A percentile compares a stretch with the other conserved stretches of the same genome.
Conservation (phyloP, 2,113 vertebrate species). For the Aspiorhynchus laticeps region DNA sequence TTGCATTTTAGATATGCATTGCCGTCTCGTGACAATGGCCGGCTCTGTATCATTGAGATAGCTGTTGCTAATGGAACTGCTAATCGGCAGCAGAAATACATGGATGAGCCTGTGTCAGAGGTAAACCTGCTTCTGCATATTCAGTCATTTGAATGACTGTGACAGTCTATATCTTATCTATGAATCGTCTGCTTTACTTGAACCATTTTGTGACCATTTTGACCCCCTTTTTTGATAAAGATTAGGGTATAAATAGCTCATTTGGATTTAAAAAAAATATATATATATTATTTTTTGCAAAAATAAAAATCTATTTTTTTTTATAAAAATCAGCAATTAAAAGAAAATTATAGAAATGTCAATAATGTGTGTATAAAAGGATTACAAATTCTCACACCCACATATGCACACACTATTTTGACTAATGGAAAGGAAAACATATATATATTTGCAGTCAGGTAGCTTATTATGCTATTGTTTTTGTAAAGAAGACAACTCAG, state of each 20-base stretch:
- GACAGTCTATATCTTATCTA: not conserved
- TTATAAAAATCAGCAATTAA: too few relatives aligned
- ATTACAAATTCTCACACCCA: not conserved
- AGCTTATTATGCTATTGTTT: not conserved
- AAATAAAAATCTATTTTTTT: too few relatives aligned
- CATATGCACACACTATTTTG: too few relatives aligned
- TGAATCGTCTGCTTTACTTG: not conserved
- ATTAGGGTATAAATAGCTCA: not conserved
- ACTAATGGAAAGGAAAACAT: not conserved
- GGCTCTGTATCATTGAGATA: slow-evolving; percentile 83
- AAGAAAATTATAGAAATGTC: too few relatives aligned
- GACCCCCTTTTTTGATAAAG: not conserved
- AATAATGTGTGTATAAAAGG: not conserved
- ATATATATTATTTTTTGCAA: not conserved
- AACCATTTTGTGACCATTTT: not conserved
- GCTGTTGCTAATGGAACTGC: slow-evolving; percentile 73
- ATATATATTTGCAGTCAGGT: not conserved
- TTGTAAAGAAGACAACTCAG: not conserved
- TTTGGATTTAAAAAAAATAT: too few relatives aligned
- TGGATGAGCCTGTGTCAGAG: slow-evolving; percentile 70
- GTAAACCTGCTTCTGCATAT: slow-evolving; percentile 66
- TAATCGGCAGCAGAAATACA: slow-evolving; percentile 68
- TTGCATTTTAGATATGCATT: slow-evolving; percentile 78
- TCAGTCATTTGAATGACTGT: not conserved
- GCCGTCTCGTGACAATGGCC: slow-evolving; percentile 70